These are phyloP conservation scores for Chrysochloris asiatica DNA, from an alignment of 2,113 vertebrate species.

Conservation along the genomic window DNA sequence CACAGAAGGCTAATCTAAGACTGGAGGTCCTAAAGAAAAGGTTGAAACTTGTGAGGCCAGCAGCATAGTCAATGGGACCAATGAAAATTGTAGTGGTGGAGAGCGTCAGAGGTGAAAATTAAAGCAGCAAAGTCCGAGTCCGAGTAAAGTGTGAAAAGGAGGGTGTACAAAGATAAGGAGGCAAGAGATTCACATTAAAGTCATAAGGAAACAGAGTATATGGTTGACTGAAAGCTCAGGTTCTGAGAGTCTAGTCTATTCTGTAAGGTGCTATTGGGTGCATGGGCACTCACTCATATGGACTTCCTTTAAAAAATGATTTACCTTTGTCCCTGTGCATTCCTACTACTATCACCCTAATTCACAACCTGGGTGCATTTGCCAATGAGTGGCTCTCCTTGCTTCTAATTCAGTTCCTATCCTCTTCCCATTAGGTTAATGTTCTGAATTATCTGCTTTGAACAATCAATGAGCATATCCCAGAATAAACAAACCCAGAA, in stretches of 20 bases:
- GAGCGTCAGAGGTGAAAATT: not conserved
- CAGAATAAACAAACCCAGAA: not conserved
- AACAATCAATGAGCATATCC: not conserved
- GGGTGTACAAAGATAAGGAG: not conserved
- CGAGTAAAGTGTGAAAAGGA: not conserved
- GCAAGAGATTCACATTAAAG: not conserved
- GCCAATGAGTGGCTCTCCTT: not conserved
- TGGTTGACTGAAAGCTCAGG: not conserved
- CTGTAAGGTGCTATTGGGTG: not conserved
- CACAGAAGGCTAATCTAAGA: not conserved
- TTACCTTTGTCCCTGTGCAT: not conserved
- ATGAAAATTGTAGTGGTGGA: not conserved
- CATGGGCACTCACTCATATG: not conserved
- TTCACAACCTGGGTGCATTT: not conserved
- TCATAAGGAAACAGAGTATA: not conserved
- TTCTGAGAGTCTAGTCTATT: not conserved
- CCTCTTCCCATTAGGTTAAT: not conserved
- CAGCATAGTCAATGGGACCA: no score
- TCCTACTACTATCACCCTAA: not conserved
- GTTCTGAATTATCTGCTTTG: conserved; percentile 8
- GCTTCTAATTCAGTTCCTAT: not conserved
- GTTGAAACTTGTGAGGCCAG: not conserved
- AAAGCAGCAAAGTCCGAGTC: not conserved
- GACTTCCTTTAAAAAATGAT: not conserved
- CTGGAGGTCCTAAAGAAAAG: not conserved